A percentile compares a stretch with the other conserved stretches of the same genome.
Evolutionary conservation across 2,888 invertebrate species (phyloP).

Genomic region (Pseudolycoriella hygida): DNA sequence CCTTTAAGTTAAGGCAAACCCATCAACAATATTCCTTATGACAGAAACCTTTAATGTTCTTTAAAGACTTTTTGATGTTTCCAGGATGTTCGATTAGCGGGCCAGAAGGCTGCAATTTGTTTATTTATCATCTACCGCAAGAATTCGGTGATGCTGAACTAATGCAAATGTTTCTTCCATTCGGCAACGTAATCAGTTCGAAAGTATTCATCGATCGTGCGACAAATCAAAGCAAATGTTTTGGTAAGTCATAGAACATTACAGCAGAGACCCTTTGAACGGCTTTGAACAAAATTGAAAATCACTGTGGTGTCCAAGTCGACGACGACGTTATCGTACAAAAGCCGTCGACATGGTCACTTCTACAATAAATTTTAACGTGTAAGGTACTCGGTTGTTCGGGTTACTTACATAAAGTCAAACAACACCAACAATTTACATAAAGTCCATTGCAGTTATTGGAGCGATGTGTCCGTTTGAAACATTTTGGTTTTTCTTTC

Average conservation of each 20-base stretch:
- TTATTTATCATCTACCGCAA: constrained; percentile 99
- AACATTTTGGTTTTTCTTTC: background rate
- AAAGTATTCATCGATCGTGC: constrained; percentile 99
- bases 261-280: too few species aligned
- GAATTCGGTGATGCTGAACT: constrained; percentile 98
- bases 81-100: constrained; percentile 92
- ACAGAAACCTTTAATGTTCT: constrained; percentile 25
- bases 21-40: constrained; percentile 9
- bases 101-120: constrained; percentile 98
- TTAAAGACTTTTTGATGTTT: constrained; percentile 53
- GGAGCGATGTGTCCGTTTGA: too few species aligned
- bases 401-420: too few species aligned
- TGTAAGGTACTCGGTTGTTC: too few species aligned
- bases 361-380: too few species aligned
- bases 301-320: too few species aligned
- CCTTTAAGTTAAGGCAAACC: constrained; percentile 1
- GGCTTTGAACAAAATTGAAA: too few species aligned
- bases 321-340: too few species aligned
- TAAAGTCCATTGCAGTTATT: too few species aligned
- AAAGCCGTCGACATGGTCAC: too few species aligned
- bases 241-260: constrained; percentile 92
- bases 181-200: constrained; percentile 98
- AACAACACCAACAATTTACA: too few species aligned
- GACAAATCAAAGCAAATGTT: constrained; percentile 99
- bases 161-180: constrained; percentile 99